These are phyloP conservation scores for Corella eumyota DNA, from an alignment of 23 tunicate species.

Conservation along the genomic window DNA sequence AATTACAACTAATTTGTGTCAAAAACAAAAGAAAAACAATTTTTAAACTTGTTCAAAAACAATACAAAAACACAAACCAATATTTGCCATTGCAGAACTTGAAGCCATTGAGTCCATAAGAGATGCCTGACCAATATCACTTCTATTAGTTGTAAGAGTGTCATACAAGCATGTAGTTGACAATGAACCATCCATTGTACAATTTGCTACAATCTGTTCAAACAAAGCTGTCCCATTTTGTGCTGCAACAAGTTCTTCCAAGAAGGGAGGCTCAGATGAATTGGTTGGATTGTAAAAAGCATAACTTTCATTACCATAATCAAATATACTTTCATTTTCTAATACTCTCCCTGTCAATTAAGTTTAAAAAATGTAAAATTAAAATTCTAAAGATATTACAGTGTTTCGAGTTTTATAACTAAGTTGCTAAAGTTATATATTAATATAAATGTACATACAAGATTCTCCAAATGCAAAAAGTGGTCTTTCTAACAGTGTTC, in stretches of 20 bases:
- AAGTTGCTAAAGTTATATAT: too few species aligned
- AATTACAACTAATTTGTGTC: too few species aligned
- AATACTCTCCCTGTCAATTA: conserved; percentile 3
- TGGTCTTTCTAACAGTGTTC: conserved; percentile 25
- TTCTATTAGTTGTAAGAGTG: conserved; percentile 11
- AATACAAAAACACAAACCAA: conserved; percentile 3
- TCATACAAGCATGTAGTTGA: conserved; percentile 43
- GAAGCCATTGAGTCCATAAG: conserved; percentile 4
- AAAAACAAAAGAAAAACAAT: too few species aligned
- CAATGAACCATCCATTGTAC: conserved; percentile 8
- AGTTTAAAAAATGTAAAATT: too few species aligned
- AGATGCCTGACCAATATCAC: conserved; percentile 20
- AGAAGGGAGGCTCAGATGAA: conserved; percentile 27
- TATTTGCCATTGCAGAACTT: not conserved
- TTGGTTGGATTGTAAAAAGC: conserved; percentile 27
- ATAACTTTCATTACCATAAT: conserved; percentile 41
- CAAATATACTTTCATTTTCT: conserved; percentile 29
- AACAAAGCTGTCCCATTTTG: conserved; percentile 12
- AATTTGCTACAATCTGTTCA: conserved; percentile 2
- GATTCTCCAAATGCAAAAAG: conserved; percentile 36
- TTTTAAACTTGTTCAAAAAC: too few species aligned
- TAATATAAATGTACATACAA: conserved; percentile 35
- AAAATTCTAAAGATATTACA: too few species aligned
- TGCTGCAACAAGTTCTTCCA: conserved; percentile 29
- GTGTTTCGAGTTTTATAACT: too few species aligned